Evolutionary conservation across 2,797 vertebrate genomes (phyloP).

Genomic region (Tolypeutes matacus): DNA sequence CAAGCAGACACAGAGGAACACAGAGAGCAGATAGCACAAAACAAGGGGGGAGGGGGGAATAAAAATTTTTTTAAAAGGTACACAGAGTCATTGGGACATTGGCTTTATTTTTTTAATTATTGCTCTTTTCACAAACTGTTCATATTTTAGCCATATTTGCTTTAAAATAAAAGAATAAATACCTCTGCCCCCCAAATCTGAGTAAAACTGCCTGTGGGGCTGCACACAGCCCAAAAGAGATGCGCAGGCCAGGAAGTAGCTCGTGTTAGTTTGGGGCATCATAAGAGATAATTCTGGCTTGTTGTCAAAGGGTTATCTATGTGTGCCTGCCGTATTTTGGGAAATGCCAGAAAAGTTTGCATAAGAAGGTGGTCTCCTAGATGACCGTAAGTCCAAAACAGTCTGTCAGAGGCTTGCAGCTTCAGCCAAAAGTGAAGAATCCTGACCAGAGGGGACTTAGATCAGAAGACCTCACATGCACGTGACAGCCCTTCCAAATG

Average conservation of each 20-base stretch:
- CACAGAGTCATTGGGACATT: background rate
- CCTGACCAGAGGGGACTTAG: background rate
- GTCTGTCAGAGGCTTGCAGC: rapidly evolving
- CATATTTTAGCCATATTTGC: background rate
- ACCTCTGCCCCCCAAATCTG: too few species aligned
- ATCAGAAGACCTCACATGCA: background rate
- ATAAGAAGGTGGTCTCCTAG: too few species aligned
- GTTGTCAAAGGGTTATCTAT: background rate
- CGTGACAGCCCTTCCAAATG: background rate
- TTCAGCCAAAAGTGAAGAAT: background rate
- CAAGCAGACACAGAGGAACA: too few species aligned
- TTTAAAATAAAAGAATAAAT: too few species aligned
- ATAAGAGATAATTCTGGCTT: background rate
- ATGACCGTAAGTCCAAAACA: background rate
- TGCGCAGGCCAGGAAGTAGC: background rate
- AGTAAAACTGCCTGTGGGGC: too few species aligned
- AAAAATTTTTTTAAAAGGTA: too few species aligned
- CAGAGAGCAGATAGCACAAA: too few species aligned
- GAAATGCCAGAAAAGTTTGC: too few species aligned
- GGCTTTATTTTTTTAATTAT: background rate
- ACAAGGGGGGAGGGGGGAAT: too few species aligned
- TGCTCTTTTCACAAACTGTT: background rate
- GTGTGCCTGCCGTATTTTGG: background rate
- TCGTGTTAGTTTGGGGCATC: background rate
- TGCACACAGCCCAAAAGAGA: background rate